These are phyloP conservation scores for Smutsia gigantea DNA, from an alignment of 2,797 vertebrate species.

Conservation along the genomic window DNA sequence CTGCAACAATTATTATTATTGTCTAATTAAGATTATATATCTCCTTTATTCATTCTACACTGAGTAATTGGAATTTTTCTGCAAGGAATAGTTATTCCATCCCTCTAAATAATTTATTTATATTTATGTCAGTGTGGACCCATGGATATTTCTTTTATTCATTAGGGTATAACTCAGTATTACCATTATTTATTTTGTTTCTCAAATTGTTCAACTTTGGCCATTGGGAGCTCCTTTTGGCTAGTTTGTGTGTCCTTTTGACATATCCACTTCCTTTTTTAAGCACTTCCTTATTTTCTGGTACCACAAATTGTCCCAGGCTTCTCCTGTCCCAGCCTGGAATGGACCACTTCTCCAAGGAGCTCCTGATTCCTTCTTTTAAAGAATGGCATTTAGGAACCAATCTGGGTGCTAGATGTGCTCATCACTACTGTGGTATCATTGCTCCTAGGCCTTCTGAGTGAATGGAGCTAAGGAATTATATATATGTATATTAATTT, in stretches of 20 bases:
- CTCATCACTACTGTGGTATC: not conserved
- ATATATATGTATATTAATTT: not conserved
- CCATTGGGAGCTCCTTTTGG: not conserved
- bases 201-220: slow-evolving; percentile 9
- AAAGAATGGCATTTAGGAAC: slow-evolving; percentile 20
- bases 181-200: not conserved
- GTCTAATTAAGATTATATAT: not conserved
- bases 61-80: not conserved
- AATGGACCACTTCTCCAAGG: not conserved
- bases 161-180: not conserved
- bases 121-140: not conserved
- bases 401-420: not conserved
- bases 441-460: not conserved
- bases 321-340: not conserved
- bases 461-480: not conserved
- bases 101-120: not conserved
- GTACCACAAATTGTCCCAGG: not conserved
- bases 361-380: not conserved
- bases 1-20: not conserved
- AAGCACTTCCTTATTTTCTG: slow-evolving; percentile 2
- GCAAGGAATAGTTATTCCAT: not conserved
- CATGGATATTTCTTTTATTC: slow-evolving; percentile 3
- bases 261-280: not conserved
- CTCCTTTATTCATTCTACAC: not conserved
- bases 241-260: not conserved